Base-by-base conservation (phyloP, 37 sponge, comb jelly and placozoan species). In the Ianthella basta region DNA sequence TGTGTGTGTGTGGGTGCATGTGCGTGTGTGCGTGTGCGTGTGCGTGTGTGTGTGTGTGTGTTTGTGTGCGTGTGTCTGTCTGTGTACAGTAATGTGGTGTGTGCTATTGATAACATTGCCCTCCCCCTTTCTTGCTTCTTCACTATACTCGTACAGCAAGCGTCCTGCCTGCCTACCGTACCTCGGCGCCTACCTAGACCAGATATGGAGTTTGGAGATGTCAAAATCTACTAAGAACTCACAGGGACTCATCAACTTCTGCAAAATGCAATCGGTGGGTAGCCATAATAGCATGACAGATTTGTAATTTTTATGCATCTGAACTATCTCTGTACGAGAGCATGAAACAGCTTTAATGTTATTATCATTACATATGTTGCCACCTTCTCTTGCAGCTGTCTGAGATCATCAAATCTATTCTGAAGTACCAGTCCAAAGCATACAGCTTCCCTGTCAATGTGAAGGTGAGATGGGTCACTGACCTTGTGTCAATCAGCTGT, bases 211-310 rank as follows among this genome's bases (percentile, higher is more conserved):
- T 1, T 85, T 95, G 2, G 95, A 95, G 66, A 89, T 85, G 68
- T 64, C 82, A 25, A 72, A 66, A 12, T 83, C 89, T 29, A 95
- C 92, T 0, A 89, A 87, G 79, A 95, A 89, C 84, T 65, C 84
- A 3, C 82, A 95, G 20, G 92, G 88, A 1, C 88, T 95, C n/a
- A 93, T 95, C 70, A 95, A 95, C 90, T 95, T 95, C 63, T 66
- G 90, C n/a, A 95, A 95, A 56, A 91, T 95, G 95, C 89, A 90
- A 30, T 89, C 88, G 81, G 91, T 91, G 53, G 8, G 50, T 44
- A 8, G 8, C 50, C 50, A 44, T 8, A 10, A 41, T 63, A 10
- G 18, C n/a, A n/a, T n/a, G n/a, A n/a, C n/a, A n/a, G n/a, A n/a
- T n/a, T n/a, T n/a, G n/a, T n/a, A n/a, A n/a, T n/a, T n/a, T n/a